Evolutionary conservation across 1,140 invertebrate genomes (phyloP).

Genomic region (Macrosteles quadrilineatus): DNA sequence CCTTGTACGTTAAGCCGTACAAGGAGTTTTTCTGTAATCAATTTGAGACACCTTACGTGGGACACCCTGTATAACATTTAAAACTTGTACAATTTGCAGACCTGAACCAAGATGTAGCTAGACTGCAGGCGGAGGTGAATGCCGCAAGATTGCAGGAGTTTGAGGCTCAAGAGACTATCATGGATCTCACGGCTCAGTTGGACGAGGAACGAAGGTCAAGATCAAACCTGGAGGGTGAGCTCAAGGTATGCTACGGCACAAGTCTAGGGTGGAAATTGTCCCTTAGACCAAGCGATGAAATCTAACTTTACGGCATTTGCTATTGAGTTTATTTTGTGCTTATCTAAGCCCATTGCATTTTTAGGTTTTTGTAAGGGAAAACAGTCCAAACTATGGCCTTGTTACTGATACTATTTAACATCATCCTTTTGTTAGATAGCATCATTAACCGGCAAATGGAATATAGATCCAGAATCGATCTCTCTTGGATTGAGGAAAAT

Average conservation of each 20-base stretch:
- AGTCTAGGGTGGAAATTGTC: neutral
- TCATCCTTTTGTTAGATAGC: too few species aligned
- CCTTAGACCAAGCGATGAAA: neutral
- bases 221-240: slow-evolving; percentile 51
- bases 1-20: too few species aligned
- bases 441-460: too few species aligned
- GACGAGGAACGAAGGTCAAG: slow-evolving; percentile 58
- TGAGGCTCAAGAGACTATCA: slow-evolving; percentile 64
- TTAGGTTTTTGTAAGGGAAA: too few species aligned
- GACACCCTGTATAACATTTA: too few species aligned
- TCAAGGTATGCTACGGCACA: too few species aligned
- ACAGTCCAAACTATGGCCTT: too few species aligned
- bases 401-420: too few species aligned
- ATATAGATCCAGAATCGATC: too few species aligned
- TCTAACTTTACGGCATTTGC: neutral
- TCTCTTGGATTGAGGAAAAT: too few species aligned
- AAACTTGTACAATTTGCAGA: slow-evolving; percentile 52
- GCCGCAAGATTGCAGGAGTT: slow-evolving; percentile 65
- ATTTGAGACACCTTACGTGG: too few species aligned
- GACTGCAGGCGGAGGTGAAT: slow-evolving; percentile 66
- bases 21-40: too few species aligned
- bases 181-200: slow-evolving; percentile 54
- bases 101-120: slow-evolving; percentile 62
- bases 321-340: neutral
- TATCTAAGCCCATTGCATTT: neutral